Base-by-base conservation (phyloP, 2,888 invertebrate species). In the Odontothrips loti region DNA sequence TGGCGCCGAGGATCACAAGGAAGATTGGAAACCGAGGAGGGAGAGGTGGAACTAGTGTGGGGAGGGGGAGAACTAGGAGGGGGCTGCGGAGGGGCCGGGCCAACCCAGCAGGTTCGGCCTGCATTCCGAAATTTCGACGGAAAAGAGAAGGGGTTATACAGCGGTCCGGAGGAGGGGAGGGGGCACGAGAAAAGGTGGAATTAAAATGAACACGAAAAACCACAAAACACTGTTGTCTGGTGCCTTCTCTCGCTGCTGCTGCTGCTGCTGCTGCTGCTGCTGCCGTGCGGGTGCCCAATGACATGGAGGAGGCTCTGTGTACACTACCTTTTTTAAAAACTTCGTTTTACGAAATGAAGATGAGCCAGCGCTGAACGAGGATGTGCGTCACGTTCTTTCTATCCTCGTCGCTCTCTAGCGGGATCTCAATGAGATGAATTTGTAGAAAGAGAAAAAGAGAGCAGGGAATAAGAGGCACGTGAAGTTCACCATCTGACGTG, bases 141-240 rank as follows among this genome's bases (percentile, higher is more conserved):
- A 1, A 75, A 23, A 23, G 68, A 68, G 68, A 68, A 23, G 23
- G 68, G 11, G 23, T 43, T 43, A 43, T 43, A 43, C 34, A 3
- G 68, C 6, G 9, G 68, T 0, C 23, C 0, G n/a, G 11, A 11
- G 23, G 68, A 68, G 68, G 23, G 23, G 23, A 23, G 68, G 4
- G 27, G 12, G 27, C 1, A 23, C n/a, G 27, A 27, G 68, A 12
- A 6, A 23, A 27, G 27, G 27, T 75, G 27, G 27, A 75, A 75
- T 75, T 75, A 75, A 75, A 75, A 75, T 75, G 68, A 75, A 75
- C 68, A 75, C 68, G 68, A 75, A 75, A 75, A 75, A 75, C 68
- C 68, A 75, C 68, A 75, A 75, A 75, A 75, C 68, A 75, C 68
- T 75, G 68, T 75, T 75, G 23, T 58, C 58, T 58, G 58, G 58